Percentiles rank a stretch among this genome's conserved stretches.
Conservation (phyloP, 2,797 vertebrate genomes). For the Staurois parvus region DNA sequence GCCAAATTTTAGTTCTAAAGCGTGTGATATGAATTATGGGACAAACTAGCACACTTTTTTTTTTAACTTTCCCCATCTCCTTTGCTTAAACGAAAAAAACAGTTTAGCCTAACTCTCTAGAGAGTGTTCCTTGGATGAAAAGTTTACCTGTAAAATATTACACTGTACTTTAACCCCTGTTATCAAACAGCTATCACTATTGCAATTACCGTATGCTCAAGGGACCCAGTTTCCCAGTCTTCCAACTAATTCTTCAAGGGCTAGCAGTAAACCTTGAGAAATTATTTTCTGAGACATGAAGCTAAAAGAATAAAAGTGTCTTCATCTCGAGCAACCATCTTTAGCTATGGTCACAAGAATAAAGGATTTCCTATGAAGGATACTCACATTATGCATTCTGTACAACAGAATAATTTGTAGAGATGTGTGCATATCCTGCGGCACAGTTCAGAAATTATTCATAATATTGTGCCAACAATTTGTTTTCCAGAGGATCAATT, state of each 20-base stretch:
- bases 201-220: slow-evolving; percentile 39
- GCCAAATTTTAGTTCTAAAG: too few species aligned
- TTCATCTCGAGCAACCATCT: slow-evolving; percentile 37
- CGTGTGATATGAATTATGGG: too few species aligned
- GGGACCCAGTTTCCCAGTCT: slow-evolving; percentile 22
- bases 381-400: slow-evolving; percentile 28
- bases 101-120: neutral
- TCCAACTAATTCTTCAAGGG: slow-evolving; percentile 36
- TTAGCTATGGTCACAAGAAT: slow-evolving; percentile 28
- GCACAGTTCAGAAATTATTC: slow-evolving; percentile 24
- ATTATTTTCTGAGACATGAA: slow-evolving; percentile 45
- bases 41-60: too few species aligned
- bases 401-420: slow-evolving; percentile 9
- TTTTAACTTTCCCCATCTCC: too few species aligned
- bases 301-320: slow-evolving; percentile 39
- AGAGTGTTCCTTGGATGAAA: slow-evolving; percentile 7
- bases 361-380: slow-evolving; percentile 39
- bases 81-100: too few species aligned
- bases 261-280: slow-evolving; percentile 46
- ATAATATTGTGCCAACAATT: slow-evolving; percentile 27
- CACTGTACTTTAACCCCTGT: slow-evolving; percentile 9
- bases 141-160: slow-evolving; percentile 25
- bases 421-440: neutral
- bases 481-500: slow-evolving; percentile 12
- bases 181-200: slow-evolving; percentile 36